A percentile compares a stretch with the other conserved stretches of the same genome.
These are phyloP conservation scores for Nasua narica DNA, from an alignment of 2,797 vertebrate species.

Conservation along the genomic window DNA sequence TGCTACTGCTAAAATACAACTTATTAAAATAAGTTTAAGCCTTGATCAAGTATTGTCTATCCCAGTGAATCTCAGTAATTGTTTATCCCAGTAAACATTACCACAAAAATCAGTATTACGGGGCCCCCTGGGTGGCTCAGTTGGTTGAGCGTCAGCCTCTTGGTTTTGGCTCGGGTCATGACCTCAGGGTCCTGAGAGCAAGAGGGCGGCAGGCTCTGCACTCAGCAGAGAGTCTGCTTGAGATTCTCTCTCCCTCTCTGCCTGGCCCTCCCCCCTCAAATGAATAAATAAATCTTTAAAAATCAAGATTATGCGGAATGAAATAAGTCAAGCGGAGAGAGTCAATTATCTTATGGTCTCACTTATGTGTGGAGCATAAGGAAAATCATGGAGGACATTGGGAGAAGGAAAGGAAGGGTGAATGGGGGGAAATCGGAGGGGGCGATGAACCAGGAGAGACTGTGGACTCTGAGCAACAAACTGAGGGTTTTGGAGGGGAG, in stretches of 20 bases:
- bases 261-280: neutral
- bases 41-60: neutral
- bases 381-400: too few relatives aligned
- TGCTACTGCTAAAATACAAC: neutral
- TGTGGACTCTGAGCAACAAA: too few relatives aligned
- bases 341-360: too few relatives aligned
- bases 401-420: too few relatives aligned
- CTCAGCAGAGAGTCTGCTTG: neutral
- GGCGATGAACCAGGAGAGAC: too few relatives aligned
- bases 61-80: too few relatives aligned
- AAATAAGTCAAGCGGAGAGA: too few relatives aligned
- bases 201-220: neutral
- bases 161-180: neutral
- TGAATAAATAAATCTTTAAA: neutral
- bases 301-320: neutral
- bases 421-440: too few relatives aligned
- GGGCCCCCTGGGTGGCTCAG: neutral
- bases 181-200: neutral
- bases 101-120: neutral
- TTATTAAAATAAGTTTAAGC: constrained; percentile 4
- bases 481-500: too few relatives aligned
- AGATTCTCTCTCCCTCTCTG: neutral
- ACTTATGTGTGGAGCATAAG: too few relatives aligned
- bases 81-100: neutral
- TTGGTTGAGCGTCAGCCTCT: neutral